Evolutionary conservation across 2,888 invertebrate species (phyloP).

Genomic region (Drosophila niveifrons): DNA sequence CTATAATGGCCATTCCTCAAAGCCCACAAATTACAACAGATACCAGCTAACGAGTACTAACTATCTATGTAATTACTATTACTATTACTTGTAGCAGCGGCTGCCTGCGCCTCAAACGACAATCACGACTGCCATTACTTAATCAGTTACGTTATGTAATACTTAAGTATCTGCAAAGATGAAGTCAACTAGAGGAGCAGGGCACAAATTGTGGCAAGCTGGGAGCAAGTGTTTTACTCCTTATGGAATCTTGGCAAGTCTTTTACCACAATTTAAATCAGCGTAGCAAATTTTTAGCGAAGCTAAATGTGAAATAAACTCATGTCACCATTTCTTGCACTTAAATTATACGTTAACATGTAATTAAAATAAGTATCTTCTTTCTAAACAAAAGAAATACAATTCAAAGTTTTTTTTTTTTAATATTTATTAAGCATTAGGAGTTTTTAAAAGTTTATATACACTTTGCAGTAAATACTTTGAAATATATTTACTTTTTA

Average conservation of each 20-base stretch:
- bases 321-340: too few relatives aligned
- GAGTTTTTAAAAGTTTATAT: too few relatives aligned
- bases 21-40: conserved; percentile 57
- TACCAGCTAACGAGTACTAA: conserved; percentile 37
- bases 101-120: conserved; percentile 14
- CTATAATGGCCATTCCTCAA: conserved; percentile 67
- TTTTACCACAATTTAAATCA: too few relatives aligned
- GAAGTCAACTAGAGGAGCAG: background rate
- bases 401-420: too few relatives aligned
- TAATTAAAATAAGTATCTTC: too few relatives aligned
- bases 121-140: conserved; percentile 18
- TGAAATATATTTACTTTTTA: too few relatives aligned
- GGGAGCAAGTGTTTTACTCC: background rate
- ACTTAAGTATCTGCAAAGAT: conserved; percentile 5
- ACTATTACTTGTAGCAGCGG: conserved; percentile 3
- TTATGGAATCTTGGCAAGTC: background rate
- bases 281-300: too few relatives aligned
- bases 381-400: too few relatives aligned
- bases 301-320: too few relatives aligned
- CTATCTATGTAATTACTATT: conserved; percentile 19
- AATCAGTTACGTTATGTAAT: background rate
- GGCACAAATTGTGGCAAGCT: background rate
- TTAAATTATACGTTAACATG: too few relatives aligned
- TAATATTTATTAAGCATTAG: too few relatives aligned
- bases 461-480: too few relatives aligned